These are phyloP conservation scores for Antechinus flavipes DNA, from an alignment of 2,113 vertebrate species.

Conservation along the genomic window DNA sequence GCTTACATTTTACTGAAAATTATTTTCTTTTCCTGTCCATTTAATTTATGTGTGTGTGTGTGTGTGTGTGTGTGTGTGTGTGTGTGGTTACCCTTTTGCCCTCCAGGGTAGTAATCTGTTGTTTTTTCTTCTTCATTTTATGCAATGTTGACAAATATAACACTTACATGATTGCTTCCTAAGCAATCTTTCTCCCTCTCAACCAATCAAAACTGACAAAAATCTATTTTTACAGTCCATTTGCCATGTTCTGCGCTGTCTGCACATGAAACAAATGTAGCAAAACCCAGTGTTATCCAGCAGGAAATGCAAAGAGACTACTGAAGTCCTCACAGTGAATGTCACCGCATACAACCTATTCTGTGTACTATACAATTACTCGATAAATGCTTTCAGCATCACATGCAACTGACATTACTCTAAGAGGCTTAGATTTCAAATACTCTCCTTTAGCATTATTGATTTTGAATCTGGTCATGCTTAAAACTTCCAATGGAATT, in stretches of 20 bases:
- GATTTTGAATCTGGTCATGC: neutral
- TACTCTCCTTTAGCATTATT: neutral
- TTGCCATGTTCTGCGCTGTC: slow-evolving; percentile 61
- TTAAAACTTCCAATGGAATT: neutral
- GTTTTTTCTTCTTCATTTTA: slow-evolving; percentile 48
- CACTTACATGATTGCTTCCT: slow-evolving; percentile 64
- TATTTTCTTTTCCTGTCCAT: slow-evolving; percentile 55
- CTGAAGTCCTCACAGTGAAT: slow-evolving; percentile 17
- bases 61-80: neutral
- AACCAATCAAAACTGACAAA: slow-evolving; percentile 67
- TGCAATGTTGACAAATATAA: slow-evolving; percentile 60
- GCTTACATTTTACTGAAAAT: slow-evolving; percentile 43
- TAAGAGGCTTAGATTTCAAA: neutral
- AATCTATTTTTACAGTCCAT: slow-evolving; percentile 73
- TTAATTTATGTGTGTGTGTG: slow-evolving; percentile 47
- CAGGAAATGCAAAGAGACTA: slow-evolving; percentile 14
- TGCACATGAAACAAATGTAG: slow-evolving; percentile 56
- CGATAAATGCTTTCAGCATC: neutral
- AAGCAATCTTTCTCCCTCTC: slow-evolving; percentile 49
- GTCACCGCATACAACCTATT: neutral
- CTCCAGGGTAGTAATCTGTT: neutral
- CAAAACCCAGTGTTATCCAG: slow-evolving; percentile 50
- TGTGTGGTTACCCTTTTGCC: neutral
- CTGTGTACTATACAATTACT: slow-evolving; percentile 17
- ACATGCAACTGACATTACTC: neutral